Evolutionary conservation across 1,140 invertebrate species (phyloP), one percentile per base, ranked within the genome.

Genomic region (Pogonomyrmex californicus): DNA sequence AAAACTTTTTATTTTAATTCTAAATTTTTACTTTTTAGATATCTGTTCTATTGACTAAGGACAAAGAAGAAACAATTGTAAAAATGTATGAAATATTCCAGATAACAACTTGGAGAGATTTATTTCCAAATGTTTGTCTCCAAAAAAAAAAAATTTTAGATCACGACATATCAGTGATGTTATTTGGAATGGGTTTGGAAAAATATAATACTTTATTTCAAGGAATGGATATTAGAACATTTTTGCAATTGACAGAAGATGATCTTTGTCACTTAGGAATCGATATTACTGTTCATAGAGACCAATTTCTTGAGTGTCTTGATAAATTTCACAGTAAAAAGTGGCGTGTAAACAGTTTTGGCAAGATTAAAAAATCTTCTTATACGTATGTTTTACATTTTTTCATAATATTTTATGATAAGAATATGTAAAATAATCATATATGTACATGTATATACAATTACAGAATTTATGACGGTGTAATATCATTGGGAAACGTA

Each of bases 101-200:
- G 38, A n/a, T 85, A 9, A 0, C 0, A 17, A 65, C 82, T 44
- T 95, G 95, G 95, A 81, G 71, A 41, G 91, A 95, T 83, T 82
- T 94, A 73, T 94, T 95, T 90, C 89, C 93, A 70, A 82, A 82
- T 41, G 62, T 93, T 23, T 75, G 14, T 65, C 38, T 56, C 33
- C 82, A 60, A 7, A 60, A 90, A 36, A 30, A 90, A 9, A n/a
- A 93, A 4, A 70, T 51, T 76, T 23, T 95, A 23, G 73, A 94
- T 82, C 56, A 73, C 41, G 93, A 95, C 66, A 56, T 95, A 56
- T 77, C 66, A 3, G 82, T 68, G 56, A 93, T 96, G 1, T 92
- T 97, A 2, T 94, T 95, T 88, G 96, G 96, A 23, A 96, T 96
- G 96, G 94, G 95, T 65, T 95, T 96, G 81, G 96, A 96, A 65